Percentiles rank a stretch among this genome's conserved stretches.
phyloP scores from a whole-genome alignment of 2,888 invertebrate genomes.

The Leptura quadrifasciata region DNA sequence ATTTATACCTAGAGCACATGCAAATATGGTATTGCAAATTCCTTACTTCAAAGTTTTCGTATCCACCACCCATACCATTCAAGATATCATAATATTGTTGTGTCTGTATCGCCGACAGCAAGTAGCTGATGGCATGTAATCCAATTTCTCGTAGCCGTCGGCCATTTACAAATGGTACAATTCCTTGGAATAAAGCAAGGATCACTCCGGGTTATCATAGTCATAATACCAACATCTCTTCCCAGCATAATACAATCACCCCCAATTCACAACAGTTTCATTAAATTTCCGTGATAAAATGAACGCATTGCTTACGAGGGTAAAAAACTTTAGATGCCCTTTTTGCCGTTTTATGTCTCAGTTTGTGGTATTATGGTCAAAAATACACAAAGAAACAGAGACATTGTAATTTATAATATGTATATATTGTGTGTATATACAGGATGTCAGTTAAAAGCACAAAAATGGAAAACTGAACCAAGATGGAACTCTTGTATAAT shows the following conservation, averaged over 20 bases:
- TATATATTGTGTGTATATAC: no score
- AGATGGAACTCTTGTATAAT: no score
- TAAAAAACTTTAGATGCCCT: constrained; percentile 1
- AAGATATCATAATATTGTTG: constrained; percentile 5
- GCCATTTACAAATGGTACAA: constrained; percentile 65
- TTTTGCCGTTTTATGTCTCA: neutral
- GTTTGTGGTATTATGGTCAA: neutral
- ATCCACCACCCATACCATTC: constrained; percentile 2
- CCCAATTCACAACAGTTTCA: constrained; percentile 32
- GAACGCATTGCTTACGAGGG: constrained; percentile 23
- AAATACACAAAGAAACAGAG: neutral
- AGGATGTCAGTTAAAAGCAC: no score
- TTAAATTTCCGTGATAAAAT: constrained; percentile 29
- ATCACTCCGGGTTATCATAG: constrained; percentile 55
- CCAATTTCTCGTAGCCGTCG: constrained; percentile 65
- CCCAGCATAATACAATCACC: constrained; percentile 1
- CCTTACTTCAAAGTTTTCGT: neutral
- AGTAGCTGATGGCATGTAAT: constrained; percentile 61
- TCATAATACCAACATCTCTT: constrained; percentile 48
- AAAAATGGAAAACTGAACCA: no score
- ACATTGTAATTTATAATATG: no score
- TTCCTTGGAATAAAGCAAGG: constrained; percentile 49
- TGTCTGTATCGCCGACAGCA: constrained; percentile 51
- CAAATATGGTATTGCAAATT: neutral
- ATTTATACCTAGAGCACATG: neutral